Conservation (phyloP, 2,888 invertebrate genomes). For the Neocrepidodera transversa region DNA sequence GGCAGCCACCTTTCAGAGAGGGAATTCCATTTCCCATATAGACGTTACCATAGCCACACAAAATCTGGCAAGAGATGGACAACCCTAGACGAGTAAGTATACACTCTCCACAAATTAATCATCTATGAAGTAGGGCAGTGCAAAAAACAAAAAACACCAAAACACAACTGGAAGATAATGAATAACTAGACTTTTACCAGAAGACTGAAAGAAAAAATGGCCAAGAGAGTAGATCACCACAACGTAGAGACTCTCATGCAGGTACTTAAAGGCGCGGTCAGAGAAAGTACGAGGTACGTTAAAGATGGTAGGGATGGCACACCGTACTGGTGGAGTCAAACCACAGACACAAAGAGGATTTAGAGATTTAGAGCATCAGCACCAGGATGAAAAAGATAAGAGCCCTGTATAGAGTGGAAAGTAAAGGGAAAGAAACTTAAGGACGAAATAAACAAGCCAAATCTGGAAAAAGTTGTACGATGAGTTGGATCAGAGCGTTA, state of each 20-base stretch:
- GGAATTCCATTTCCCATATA: background rate
- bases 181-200: background rate
- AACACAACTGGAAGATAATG: background rate
- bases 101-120: background rate
- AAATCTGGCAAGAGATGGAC: background rate
- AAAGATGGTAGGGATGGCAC: background rate
- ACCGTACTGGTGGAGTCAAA: constrained; percentile 4
- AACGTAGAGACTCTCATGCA: background rate
- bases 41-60: background rate
- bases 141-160: background rate
- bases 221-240: background rate
- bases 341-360: background rate
- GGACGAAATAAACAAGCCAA: background rate
- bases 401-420: background rate
- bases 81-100: background rate
- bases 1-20: constrained; percentile 1
- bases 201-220: background rate
- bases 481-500: background rate
- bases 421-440: background rate
- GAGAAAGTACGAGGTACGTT: background rate
- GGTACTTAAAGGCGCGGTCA: background rate
- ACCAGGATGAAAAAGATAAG: background rate
- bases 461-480: background rate
- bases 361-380: background rate
- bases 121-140: background rate